These are phyloP conservation scores for Elanus axillaris DNA, from an alignment of 2,113 vertebrate genomes.

Conservation along the genomic window DNA sequence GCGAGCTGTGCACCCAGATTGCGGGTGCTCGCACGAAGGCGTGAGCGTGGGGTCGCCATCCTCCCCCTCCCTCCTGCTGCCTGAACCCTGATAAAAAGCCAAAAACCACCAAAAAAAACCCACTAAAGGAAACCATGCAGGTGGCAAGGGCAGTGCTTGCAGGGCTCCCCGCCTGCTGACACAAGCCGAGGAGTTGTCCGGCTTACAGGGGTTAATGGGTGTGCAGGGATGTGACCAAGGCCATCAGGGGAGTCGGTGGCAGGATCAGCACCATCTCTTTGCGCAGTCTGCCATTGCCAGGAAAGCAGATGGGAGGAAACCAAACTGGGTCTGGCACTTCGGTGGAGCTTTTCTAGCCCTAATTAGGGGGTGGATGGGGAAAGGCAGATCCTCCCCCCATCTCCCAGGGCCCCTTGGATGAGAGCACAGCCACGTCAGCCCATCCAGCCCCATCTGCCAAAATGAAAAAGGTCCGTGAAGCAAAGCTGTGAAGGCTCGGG, in stretches of 20 bases:
- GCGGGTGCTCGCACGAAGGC: not conserved
- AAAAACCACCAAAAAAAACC: fast-evolving
- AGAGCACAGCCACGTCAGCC: not conserved
- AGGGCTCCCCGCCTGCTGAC: not conserved
- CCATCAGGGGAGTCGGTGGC: fast-evolving
- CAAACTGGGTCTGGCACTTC: not conserved
- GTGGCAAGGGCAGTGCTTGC: fast-evolving
- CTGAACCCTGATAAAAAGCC: not conserved
- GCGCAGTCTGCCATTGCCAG: fast-evolving
- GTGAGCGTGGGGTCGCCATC: fast-evolving
- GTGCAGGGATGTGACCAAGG: not conserved
- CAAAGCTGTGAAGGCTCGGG: not conserved
- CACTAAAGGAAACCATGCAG: not conserved
- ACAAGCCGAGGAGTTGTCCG: fast-evolving
- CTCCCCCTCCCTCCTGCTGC: not conserved
- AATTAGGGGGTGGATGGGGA: not conserved
- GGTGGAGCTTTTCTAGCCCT: not conserved
- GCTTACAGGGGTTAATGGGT: fast-evolving
- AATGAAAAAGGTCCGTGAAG: fast-evolving
- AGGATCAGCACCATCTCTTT: not conserved
- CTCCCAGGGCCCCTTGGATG: not conserved
- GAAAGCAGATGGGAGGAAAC: not conserved
- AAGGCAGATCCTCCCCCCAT: fast-evolving
- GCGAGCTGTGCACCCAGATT: not conserved
- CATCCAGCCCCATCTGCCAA: not conserved